Base-by-base conservation (phyloP, 2,888 invertebrate genomes). In the Heteropelma amictum region DNA sequence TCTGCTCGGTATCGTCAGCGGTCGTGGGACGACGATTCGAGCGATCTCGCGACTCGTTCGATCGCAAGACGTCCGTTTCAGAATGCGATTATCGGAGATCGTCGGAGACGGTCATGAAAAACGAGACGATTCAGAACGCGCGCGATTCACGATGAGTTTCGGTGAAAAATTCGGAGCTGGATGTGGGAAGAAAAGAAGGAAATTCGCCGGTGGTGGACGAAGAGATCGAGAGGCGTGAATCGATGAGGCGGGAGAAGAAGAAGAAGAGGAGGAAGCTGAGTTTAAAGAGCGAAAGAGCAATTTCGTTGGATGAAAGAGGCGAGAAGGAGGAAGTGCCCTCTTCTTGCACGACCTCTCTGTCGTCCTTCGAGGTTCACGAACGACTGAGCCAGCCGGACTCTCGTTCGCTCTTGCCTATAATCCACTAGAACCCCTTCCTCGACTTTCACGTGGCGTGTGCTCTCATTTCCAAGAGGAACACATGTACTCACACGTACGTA, bases 361-460 rank as follows among this genome's bases (percentile, higher is more conserved):
- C 88, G 88, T 88, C 88, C 88, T 88, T 88, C 87, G 88, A 88
- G 87, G 86, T 87, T 85, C 87, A 87, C 88, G 87, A 88, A 86
- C 88, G 86, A 88, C 88, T 88, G 88, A 87, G 85, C 82, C 84
- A 84, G 84, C 80, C 83, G 82, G 84, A 83, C 84, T 82, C 80
- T 80, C 85, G 85, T 82, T 84, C 49, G 83, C 84, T 85, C 84
- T 68, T 80, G 85, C 86, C 88, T 87, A 88, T 85, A 85, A 82
- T 84, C 65, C 85, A 83, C 84, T n/a, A 40, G 42, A 65, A 35
- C 68, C 85, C 85, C 85, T 85, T 85, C 85, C 85, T 68, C 68
- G 85, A 85, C 85, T 85, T 85, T 85, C 85, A 83, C 85, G 81
- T 83, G 68, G 77, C 82, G 81, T 83, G 84, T 87, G 87, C 88